phyloP scores from a whole-genome alignment of 2,888 invertebrate species.

The Ferdinandea cuprea region DNA sequence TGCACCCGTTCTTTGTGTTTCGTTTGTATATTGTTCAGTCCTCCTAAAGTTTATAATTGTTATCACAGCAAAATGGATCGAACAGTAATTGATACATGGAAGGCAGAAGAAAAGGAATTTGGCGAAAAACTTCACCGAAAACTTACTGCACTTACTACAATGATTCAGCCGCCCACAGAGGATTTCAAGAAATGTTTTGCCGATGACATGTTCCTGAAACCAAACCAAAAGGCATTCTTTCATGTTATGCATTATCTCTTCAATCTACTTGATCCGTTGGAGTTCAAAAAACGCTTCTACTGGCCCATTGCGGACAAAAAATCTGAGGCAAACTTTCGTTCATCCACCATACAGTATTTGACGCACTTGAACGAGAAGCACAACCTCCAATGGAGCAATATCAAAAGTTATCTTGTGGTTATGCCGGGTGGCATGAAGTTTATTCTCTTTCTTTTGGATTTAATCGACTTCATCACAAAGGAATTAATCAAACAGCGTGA shows the following conservation, averaged over 20 bases:
- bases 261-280: constrained; percentile 80
- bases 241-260: constrained; percentile 82
- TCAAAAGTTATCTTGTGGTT: constrained; percentile 81
- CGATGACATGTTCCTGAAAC: constrained; percentile 82
- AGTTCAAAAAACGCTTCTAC: constrained; percentile 82
- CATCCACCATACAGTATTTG: constrained; percentile 81
- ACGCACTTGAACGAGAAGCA: constrained; percentile 81
- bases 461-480: constrained; percentile 79
- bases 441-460: constrained; percentile 80
- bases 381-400: constrained; percentile 79
- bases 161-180: constrained; percentile 78
- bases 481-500: constrained; percentile 80
- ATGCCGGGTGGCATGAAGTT: constrained; percentile 83
- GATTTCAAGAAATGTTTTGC: constrained; percentile 78
- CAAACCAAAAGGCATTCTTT: constrained; percentile 81
- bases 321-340: constrained; percentile 80
- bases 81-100: constrained; percentile 79
- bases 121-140: constrained; percentile 79
- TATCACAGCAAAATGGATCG: constrained; percentile 80
- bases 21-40: background rate
- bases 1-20: too few relatives aligned
- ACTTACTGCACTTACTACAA: constrained; percentile 77
- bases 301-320: constrained; percentile 82
- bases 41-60: background rate
- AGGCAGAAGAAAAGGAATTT: constrained; percentile 81